A percentile compares a stretch with the other conserved stretches of the same genome.
Evolutionary conservation across 2,888 invertebrate genomes (phyloP).

Genomic region (Formica aserva): DNA sequence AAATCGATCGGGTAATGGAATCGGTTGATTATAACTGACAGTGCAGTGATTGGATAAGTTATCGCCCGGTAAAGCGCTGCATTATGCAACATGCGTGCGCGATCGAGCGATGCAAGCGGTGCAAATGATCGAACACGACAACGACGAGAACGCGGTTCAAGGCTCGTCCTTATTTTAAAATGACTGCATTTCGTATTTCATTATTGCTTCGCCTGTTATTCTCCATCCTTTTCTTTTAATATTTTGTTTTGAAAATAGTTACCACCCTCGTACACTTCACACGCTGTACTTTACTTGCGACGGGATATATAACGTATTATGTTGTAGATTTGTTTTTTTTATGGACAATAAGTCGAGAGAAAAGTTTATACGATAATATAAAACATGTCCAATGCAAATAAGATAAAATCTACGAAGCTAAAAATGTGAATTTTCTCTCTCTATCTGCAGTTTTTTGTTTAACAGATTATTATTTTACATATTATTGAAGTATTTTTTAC

Average conservation of each 20-base stretch:
- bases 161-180: conserved; percentile 73
- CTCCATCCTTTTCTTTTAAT: conserved; percentile 16
- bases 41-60: conserved; percentile 84
- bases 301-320: conserved; percentile 78
- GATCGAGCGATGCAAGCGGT: conserved; percentile 53
- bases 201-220: conserved; percentile 68
- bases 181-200: conserved; percentile 74
- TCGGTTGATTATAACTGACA: conserved; percentile 83
- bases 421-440: conserved; percentile 6
- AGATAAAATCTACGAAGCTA: conserved; percentile 27
- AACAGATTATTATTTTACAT: not conserved
- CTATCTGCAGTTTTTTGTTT: not conserved
- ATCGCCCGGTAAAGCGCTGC: conserved; percentile 78
- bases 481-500: not conserved
- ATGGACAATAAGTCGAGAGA: not conserved
- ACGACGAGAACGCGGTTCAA: conserved; percentile 59
- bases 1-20: conserved; percentile 82
- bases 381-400: conserved; percentile 23
- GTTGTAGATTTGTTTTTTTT: conserved; percentile 74
- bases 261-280: conserved; percentile 41
- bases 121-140: conserved; percentile 48
- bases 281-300: conserved; percentile 71
- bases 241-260: conserved; percentile 1
- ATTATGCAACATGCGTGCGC: conserved; percentile 78
- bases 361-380: conserved; percentile 4